A percentile compares a stretch with the other conserved stretches of the same genome.
These are phyloP conservation scores for Athalia rosae DNA, from an alignment of 2,888 invertebrate species.

Conservation along the genomic window DNA sequence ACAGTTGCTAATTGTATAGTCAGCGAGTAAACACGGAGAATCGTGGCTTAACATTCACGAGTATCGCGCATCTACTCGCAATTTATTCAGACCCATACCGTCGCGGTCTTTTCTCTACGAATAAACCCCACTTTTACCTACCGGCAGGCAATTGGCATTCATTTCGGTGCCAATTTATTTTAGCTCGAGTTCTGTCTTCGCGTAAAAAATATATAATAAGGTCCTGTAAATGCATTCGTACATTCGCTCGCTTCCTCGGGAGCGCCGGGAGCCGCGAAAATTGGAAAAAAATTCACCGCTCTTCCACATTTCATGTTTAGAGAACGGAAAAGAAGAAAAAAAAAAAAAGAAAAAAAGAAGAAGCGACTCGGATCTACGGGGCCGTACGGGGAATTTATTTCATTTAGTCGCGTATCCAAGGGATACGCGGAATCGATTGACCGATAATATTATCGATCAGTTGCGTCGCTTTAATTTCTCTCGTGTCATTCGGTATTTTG, in stretches of 20 bases:
- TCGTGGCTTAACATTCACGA: constrained; percentile 23
- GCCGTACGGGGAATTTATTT: too few species aligned
- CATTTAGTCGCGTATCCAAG: too few species aligned
- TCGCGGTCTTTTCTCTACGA: constrained; percentile 13
- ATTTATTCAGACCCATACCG: background rate
- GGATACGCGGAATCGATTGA: background rate
- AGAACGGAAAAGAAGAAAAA: too few species aligned
- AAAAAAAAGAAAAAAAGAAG: too few species aligned
- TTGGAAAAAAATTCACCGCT: too few species aligned
- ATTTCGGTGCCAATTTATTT: constrained; percentile 61
- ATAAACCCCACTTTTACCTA: background rate
- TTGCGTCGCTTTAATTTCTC: background rate
- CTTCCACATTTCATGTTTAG: too few species aligned
- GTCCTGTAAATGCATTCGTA: constrained; percentile 34
- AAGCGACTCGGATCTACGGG: too few species aligned
- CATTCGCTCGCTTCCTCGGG: too few species aligned
- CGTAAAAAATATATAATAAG: constrained; percentile 3
- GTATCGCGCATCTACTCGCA: constrained; percentile 6
- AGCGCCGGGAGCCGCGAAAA: too few species aligned
- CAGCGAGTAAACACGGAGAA: constrained; percentile 24
- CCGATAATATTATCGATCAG: constrained; percentile 1
- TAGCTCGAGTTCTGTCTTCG: constrained; percentile 50
- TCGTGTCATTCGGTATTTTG: constrained; percentile 6
- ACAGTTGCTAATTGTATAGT: background rate
- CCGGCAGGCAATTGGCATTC: constrained; percentile 63